Evolutionary conservation across 2,797 vertebrate species (phyloP).

Genomic region (Molossus molossus): DNA sequence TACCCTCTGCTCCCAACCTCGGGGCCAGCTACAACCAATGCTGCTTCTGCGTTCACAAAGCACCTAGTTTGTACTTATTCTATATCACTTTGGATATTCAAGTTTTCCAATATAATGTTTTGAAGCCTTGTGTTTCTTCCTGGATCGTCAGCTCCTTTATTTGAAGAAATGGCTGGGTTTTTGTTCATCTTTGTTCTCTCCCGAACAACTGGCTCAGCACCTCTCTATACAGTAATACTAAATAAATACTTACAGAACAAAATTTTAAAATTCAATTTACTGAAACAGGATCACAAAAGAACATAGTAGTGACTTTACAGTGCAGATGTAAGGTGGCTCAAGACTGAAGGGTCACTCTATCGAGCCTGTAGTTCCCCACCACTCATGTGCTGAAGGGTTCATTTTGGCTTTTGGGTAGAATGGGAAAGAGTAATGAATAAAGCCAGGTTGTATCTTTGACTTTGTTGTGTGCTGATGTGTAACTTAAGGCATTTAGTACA

Average conservation of each 20-base stretch:
- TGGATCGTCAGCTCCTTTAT: slow-evolving; percentile 33
- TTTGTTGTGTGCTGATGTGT: not conserved
- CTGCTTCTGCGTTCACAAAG: not conserved
- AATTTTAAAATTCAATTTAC: slow-evolving; percentile 25
- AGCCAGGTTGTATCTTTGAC: not conserved
- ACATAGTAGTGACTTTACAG: not conserved
- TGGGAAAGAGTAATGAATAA: not conserved
- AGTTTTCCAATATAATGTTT: slow-evolving; percentile 55
- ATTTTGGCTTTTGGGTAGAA: not conserved
- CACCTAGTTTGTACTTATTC: not conserved
- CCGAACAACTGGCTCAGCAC: not conserved
- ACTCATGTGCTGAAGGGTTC: not conserved
- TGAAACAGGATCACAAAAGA: not conserved
- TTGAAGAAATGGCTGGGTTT: not conserved
- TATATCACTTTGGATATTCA: not conserved
- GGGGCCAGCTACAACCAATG: not conserved
- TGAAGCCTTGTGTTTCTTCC: not conserved
- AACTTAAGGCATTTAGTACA: not conserved
- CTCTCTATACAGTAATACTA: not conserved
- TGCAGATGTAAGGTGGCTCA: not conserved
- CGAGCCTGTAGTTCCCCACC: not conserved
- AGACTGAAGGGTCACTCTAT: not conserved
- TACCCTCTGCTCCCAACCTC: not conserved
- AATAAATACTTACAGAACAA: not conserved
- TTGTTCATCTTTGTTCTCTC: not conserved